phyloP scores from a whole-genome alignment of 2,113 vertebrate genomes.

The Noturus placidus region DNA sequence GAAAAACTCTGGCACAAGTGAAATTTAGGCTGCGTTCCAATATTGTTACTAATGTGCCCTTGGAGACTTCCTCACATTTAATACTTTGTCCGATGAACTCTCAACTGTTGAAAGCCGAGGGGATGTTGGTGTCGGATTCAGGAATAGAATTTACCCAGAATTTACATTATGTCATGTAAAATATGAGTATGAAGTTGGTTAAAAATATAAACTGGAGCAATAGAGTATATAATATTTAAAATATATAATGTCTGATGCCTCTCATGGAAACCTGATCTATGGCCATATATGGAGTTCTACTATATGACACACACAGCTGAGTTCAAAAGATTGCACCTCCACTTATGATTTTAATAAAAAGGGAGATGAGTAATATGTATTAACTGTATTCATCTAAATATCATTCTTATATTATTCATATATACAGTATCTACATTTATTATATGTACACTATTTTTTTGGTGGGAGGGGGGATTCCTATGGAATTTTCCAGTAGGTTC shows the following conservation, averaged over 20 bases:
- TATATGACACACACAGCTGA: background rate
- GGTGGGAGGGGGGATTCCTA: background rate
- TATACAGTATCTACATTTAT: background rate
- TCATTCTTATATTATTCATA: background rate
- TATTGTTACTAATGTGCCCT: background rate
- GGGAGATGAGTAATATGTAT: background rate
- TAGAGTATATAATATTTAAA: background rate
- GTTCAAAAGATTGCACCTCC: background rate
- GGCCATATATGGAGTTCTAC: background rate
- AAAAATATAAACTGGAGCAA: background rate
- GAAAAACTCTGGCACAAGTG: constrained; percentile 17
- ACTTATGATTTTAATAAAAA: background rate
- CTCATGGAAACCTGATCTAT: background rate
- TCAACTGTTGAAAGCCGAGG: background rate
- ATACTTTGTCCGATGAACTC: background rate
- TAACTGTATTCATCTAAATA: background rate
- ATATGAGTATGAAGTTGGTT: background rate
- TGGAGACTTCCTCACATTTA: background rate
- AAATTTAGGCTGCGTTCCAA: constrained; percentile 25
- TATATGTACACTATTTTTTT: background rate
- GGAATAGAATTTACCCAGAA: constrained; percentile 6
- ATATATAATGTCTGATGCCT: background rate
- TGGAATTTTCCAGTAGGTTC: background rate
- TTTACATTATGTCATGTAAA: background rate
- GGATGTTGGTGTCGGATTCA: background rate